These are phyloP conservation scores for Mugil cephalus DNA, from an alignment of 2,113 vertebrate genomes.

Conservation along the genomic window DNA sequence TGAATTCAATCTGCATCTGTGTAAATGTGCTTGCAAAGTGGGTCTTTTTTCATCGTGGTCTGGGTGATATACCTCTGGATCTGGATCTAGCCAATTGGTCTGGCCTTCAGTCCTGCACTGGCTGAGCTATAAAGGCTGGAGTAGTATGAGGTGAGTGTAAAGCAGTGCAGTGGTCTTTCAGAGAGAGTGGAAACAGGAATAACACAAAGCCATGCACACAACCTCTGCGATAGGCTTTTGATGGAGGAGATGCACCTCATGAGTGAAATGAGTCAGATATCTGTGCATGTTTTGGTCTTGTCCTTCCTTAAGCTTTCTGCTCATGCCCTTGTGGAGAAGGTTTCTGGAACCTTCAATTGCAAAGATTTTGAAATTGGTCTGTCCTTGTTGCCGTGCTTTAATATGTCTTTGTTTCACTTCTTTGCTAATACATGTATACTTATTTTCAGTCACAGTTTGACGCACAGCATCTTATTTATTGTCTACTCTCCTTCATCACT, in stretches of 20 bases:
- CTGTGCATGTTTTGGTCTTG: constrained; percentile 24
- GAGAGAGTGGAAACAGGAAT: neutral
- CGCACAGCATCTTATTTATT: neutral
- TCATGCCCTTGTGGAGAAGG: neutral
- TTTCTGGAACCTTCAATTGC: constrained; percentile 7
- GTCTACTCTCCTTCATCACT: neutral
- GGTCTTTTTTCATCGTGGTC: neutral
- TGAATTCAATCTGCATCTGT: no score
- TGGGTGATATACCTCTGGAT: constrained; percentile 18
- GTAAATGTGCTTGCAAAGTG: no score
- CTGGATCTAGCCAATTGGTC: neutral
- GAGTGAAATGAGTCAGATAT: constrained; percentile 15
- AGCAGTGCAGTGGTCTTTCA: neutral
- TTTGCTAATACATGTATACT: neutral
- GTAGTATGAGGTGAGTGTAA: constrained; percentile 1
- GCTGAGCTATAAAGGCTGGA: neutral
- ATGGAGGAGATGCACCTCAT: neutral
- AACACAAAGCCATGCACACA: neutral
- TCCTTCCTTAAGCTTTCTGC: constrained; percentile 12
- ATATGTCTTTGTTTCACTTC: neutral
- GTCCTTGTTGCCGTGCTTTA: neutral
- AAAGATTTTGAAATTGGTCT: fast-evolving
- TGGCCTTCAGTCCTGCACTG: neutral
- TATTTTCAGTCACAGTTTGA: no score
- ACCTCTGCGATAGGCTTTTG: neutral